Conservation (phyloP, 35 echinoderm and acorn worm genomes). For the Strongylocentrotus purpuratus region DNA sequence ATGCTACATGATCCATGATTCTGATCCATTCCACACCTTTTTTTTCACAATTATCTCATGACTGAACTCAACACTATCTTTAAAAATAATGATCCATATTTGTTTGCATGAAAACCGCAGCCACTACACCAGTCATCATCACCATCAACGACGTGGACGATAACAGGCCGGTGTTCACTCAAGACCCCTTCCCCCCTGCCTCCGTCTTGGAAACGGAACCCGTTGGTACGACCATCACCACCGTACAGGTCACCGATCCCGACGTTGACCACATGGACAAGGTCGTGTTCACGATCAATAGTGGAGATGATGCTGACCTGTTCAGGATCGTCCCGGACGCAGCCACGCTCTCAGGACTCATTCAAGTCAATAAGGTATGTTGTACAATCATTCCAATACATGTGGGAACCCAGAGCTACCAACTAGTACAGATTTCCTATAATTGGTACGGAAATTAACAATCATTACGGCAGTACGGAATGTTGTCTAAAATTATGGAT, state of each 20-base stretch:
- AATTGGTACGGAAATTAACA: too few relatives aligned
- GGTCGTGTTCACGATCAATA: slow-evolving; percentile 59
- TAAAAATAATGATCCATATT: neutral
- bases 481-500: too few relatives aligned
- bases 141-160: slow-evolving; percentile 71
- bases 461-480: too few relatives aligned
- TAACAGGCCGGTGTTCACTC: slow-evolving; percentile 66
- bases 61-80: too few relatives aligned
- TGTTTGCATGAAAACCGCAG: slow-evolving; percentile 44
- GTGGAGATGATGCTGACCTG: slow-evolving; percentile 53
- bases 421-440: too few relatives aligned
- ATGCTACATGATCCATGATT: too few relatives aligned
- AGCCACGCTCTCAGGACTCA: slow-evolving; percentile 65
- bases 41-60: too few relatives aligned
- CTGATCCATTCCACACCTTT: too few relatives aligned
- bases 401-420: too few relatives aligned
- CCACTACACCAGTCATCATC: slow-evolving; percentile 62
- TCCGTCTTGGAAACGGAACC: slow-evolving; percentile 59
- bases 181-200: slow-evolving; percentile 2
- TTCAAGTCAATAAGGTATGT: slow-evolving; percentile 65
- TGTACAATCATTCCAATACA: neutral
- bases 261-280: slow-evolving; percentile 58
- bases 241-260: slow-evolving; percentile 55
- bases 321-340: slow-evolving; percentile 77
- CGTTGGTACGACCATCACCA: slow-evolving; percentile 63